These are phyloP conservation scores for Whitmania pigra DNA, from an alignment of 1,140 invertebrate genomes.

Conservation along the genomic window DNA sequence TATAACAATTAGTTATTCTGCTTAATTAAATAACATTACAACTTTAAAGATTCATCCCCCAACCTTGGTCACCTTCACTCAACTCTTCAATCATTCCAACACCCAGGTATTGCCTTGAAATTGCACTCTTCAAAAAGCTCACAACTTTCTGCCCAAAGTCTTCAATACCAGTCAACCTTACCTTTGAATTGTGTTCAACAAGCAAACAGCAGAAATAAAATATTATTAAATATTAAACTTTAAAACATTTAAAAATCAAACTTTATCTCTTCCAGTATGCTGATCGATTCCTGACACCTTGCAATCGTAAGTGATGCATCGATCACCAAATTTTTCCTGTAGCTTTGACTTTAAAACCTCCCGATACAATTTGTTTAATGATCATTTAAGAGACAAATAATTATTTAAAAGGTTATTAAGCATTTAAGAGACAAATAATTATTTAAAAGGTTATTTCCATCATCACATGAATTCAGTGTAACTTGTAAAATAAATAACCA, in stretches of 20 bases:
- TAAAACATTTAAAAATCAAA: slow-evolving; percentile 17
- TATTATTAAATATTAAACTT: too few species aligned
- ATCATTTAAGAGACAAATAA: neutral
- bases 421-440: neutral
- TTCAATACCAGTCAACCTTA: slow-evolving; percentile 31
- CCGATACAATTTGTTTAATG: slow-evolving; percentile 10
- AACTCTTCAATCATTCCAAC: slow-evolving; percentile 16
- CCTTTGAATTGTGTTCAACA: slow-evolving; percentile 26
- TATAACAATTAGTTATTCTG: too few species aligned
- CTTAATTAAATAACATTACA: too few species aligned
- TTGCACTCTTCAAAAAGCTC: slow-evolving; percentile 33
- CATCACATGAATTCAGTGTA: too few species aligned
- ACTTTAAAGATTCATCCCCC: too few species aligned
- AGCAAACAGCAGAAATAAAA: neutral
- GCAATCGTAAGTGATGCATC: slow-evolving; percentile 32
- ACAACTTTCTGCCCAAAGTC: slow-evolving; percentile 32
- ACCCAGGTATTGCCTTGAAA: slow-evolving; percentile 29
- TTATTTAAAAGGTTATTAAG: too few species aligned
- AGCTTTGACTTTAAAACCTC: slow-evolving; percentile 32
- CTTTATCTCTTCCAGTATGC: slow-evolving; percentile 31
- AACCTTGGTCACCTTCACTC: slow-evolving; percentile 14
- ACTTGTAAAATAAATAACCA: too few species aligned
- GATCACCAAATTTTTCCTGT: slow-evolving; percentile 30
- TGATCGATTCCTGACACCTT: slow-evolving; percentile 26
- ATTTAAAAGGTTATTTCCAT: too few species aligned